These are phyloP conservation scores for Phylloscopus trochiloides DNA, from an alignment of 2,113 vertebrate species.

Conservation along the genomic window DNA sequence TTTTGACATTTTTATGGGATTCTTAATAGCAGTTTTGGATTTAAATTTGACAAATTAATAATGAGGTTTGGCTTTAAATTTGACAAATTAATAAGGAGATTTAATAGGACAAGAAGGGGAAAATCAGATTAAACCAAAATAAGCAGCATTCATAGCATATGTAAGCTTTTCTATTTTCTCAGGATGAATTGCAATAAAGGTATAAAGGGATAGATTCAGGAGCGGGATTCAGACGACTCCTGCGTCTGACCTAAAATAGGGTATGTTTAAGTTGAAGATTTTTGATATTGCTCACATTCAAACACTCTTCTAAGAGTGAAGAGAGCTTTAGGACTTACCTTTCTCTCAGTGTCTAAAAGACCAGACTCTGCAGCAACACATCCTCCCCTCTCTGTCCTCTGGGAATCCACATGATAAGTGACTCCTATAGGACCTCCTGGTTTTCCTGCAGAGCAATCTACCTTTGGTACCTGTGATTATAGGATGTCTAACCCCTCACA, in stretches of 20 bases:
- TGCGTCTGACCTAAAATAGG: neutral
- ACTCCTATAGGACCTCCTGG: neutral
- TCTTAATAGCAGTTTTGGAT: neutral
- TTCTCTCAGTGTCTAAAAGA: neutral
- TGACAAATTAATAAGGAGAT: neutral
- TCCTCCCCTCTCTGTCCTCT: neutral
- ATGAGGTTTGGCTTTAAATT: neutral
- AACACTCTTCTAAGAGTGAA: neutral
- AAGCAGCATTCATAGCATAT: neutral
- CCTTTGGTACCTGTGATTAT: neutral
- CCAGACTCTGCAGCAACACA: neutral
- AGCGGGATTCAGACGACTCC: neutral
- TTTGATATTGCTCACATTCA: neutral
- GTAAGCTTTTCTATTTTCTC: neutral
- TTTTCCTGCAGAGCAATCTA: neutral
- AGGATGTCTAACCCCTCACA: neutral
- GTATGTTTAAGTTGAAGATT: neutral
- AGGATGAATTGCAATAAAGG: neutral
- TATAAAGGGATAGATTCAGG: neutral
- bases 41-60: neutral
- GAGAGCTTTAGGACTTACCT: neutral
- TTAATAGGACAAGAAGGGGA: neutral
- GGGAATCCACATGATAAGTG: neutral
- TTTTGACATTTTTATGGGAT: neutral
- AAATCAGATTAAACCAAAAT: conserved; percentile 36